Evolutionary conservation across 1,140 invertebrate species (phyloP).

Genomic region (Aphidius gifuensis): DNA sequence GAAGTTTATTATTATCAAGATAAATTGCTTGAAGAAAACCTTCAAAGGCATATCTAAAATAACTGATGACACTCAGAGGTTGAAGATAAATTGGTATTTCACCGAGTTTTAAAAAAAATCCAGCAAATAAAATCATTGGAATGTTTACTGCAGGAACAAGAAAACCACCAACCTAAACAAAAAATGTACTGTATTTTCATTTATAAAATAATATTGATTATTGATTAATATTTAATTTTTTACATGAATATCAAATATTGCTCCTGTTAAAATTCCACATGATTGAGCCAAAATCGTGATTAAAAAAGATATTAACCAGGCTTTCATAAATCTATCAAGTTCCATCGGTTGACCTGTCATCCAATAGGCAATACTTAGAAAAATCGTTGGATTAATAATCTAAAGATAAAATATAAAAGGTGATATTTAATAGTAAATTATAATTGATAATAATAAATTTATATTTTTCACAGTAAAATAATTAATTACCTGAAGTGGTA

Average conservation of each 20-base stretch:
- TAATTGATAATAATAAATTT: too few relatives aligned
- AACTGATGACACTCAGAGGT: constrained; percentile 70
- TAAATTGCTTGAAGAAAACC: constrained; percentile 74
- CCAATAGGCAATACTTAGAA: constrained; percentile 73
- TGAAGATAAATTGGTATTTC: constrained; percentile 72
- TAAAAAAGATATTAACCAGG: constrained; percentile 68
- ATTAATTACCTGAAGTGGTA: constrained; percentile 74
- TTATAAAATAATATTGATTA: too few relatives aligned
- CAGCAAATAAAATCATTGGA: constrained; percentile 80
- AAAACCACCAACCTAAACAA: constrained; percentile 72
- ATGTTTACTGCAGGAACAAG: constrained; percentile 77
- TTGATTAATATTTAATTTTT: not conserved
- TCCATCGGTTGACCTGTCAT: constrained; percentile 80
- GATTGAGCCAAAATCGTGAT: constrained; percentile 76
- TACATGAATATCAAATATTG: constrained; percentile 67
- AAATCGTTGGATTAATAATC: constrained; percentile 71
- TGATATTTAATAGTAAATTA: not conserved
- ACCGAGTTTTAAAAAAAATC: constrained; percentile 78
- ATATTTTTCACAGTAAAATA: not conserved
- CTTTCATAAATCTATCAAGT: constrained; percentile 62
- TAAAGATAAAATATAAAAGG: constrained; percentile 42
- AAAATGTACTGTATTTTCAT: constrained; percentile 21
- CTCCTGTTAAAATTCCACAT: constrained; percentile 73
- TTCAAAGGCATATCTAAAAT: constrained; percentile 78
- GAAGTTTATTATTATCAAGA: constrained; percentile 60